Conservation (phyloP, 2,797 vertebrate species). For the Perodicticus potto region DNA sequence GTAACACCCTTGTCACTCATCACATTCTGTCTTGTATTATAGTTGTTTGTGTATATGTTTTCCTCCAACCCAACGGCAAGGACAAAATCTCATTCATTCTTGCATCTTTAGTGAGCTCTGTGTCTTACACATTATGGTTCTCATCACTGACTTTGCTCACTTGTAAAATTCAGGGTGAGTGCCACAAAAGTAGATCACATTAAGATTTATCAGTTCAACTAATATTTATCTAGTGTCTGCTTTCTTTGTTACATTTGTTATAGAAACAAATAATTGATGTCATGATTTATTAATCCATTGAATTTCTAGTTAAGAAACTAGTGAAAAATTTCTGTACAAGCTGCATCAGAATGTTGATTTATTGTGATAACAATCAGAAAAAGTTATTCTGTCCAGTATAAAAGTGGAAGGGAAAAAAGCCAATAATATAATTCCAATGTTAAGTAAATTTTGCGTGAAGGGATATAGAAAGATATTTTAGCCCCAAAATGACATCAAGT, state of each 20-base stretch:
- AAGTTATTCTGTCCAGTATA: constrained; percentile 43
- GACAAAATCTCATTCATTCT: background rate
- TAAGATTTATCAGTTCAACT: background rate
- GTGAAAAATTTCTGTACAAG: constrained; percentile 51
- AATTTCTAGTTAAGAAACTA: constrained; percentile 66
- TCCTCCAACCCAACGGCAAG: background rate
- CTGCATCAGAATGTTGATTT: constrained; percentile 46
- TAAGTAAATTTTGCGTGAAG: constrained; percentile 69
- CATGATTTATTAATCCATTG: constrained; percentile 55
- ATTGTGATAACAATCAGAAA: constrained; percentile 50
- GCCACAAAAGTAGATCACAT: background rate
- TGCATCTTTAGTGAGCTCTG: background rate
- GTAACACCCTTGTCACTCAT: background rate
- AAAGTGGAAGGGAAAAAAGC: background rate
- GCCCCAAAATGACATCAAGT: constrained; percentile 48
- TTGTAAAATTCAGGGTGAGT: background rate
- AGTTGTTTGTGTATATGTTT: background rate
- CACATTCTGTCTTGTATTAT: background rate
- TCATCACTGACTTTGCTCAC: background rate
- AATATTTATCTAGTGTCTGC: background rate
- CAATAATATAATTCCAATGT: constrained; percentile 41
- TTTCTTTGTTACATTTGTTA: constrained; percentile 51
- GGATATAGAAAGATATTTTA: constrained; percentile 36
- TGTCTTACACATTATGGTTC: background rate
- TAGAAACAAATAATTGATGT: constrained; percentile 51